A percentile compares a stretch with the other conserved stretches of the same genome.
Conservation (phyloP, 1,140 invertebrate genomes). For the Drosophila obscura region DNA sequence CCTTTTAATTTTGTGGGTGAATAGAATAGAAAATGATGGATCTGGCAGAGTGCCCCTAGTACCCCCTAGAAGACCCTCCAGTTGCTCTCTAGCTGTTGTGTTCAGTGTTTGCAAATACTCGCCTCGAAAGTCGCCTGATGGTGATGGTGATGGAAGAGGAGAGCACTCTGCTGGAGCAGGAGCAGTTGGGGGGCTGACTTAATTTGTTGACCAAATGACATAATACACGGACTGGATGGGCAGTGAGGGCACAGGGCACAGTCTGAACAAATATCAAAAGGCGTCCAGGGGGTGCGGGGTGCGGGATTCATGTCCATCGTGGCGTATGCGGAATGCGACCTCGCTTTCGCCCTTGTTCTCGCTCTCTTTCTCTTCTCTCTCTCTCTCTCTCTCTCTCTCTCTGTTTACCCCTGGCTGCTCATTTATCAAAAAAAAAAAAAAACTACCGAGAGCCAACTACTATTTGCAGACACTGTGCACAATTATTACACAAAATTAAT, state of each 20-base stretch:
- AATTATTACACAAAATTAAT: conserved; percentile 56
- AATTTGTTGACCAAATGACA: conserved; percentile 79
- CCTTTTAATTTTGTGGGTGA: too few species aligned
- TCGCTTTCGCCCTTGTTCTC: conserved; percentile 7
- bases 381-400: too few species aligned
- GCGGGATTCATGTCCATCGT: conserved; percentile 7
- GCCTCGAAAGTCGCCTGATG: neutral
- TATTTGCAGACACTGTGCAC: conserved; percentile 32
- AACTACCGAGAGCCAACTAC: conserved; percentile 23
- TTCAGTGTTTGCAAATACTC: conserved; percentile 56
- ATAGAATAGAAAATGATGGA: too few species aligned
- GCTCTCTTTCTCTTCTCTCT: neutral
- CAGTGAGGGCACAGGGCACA: neutral
- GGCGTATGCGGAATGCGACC: conserved; percentile 61
- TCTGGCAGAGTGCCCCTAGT: too few species aligned
- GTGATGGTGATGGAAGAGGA: neutral
- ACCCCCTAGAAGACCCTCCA: too few species aligned
- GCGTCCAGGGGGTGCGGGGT: neutral
- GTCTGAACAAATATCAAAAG: conserved; percentile 51
- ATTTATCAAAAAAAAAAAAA: conserved; percentile 59
- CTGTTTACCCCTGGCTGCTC: conserved; percentile 11
- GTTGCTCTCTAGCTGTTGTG: neutral
- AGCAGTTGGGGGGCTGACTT: conserved; percentile 26
- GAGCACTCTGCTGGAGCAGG: neutral
- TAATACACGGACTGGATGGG: conserved; percentile 49